Percentiles rank a stretch among this genome's conserved stretches.
Evolutionary conservation across 2,113 vertebrate species (phyloP).

Genomic region (Odobenus rosmarus): DNA sequence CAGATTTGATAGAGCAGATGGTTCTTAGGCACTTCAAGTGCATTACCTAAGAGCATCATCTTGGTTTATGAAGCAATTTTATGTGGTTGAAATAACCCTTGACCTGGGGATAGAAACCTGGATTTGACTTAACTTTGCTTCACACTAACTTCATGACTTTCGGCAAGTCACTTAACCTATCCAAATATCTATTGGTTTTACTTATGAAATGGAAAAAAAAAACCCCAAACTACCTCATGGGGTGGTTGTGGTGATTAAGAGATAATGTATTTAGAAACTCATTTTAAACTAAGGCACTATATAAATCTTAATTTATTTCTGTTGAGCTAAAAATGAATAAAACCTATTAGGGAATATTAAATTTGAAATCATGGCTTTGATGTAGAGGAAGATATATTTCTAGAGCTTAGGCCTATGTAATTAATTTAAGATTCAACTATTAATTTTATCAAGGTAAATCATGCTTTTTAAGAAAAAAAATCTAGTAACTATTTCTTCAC

Average conservation of each 20-base stretch:
- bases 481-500: constrained; percentile 31
- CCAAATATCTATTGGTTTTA: background rate
- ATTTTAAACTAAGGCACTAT: constrained; percentile 22
- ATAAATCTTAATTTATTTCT: constrained; percentile 45
- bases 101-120: background rate
- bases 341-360: background rate
- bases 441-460: constrained; percentile 51
- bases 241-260: constrained; percentile 8
- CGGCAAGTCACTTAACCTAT: constrained; percentile 29
- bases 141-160: background rate
- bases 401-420: background rate
- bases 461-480: constrained; percentile 31
- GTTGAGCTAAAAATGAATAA: constrained; percentile 33
- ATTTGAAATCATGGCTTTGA: constrained; percentile 25
- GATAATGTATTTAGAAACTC: background rate
- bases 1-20: background rate
- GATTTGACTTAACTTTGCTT: constrained; percentile 34
- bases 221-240: background rate
- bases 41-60: background rate
- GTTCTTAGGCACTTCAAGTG: background rate
- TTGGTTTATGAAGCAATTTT: constrained; percentile 36
- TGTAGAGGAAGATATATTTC: constrained; percentile 28
- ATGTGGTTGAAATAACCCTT: background rate
- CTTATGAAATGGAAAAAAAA: background rate
- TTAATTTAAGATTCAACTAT: constrained; percentile 52